Evolutionary conservation across 2,113 vertebrate species (phyloP), one percentile per base, ranked within the genome.

Genomic region (Pontoporia blainvillei): DNA sequence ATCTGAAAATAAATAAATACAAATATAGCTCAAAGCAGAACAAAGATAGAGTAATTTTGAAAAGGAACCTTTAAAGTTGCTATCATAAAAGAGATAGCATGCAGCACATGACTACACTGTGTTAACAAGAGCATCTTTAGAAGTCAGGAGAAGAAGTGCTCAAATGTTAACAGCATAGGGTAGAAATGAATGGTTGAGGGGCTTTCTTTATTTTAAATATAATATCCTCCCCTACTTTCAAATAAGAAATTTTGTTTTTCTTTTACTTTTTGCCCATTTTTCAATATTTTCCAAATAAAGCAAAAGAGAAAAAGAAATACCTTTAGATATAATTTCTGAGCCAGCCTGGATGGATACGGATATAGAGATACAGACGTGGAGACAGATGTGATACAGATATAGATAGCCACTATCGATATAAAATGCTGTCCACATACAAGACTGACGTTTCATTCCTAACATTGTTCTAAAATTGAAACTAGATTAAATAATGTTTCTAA

Each of bases 11-110:
- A 66, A 54, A n/a, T 2, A n/a, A 54, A 67, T 49, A 87, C 39
- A 62, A 81, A 86, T n/a, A 86, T 46, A 41, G 73, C 67, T 88
- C 36, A 91, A 84, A 95, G 66, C 62, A 92, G 72, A 91, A 44
- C 46, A 62, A 84, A 69, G 39, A 13, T 34, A 52, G 21, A 36
- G 6, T 49, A 71, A 44, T 14, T 67, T 61, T 61, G 23, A 71
- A 96, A 91, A 91, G 3, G 64, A 82, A 90, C 4, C 8, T 89
- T 69, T 36, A 57, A 94, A 69, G 41, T 64, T 71, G 31, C 34
- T 31, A 41, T 71, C 67, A 67, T 36, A 91, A 91, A 93, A 67
- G 78, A 81, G n/a, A n/a, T 0, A 57, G 64, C 10, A 71, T 17
- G 31, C 5, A 87, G 57, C 23, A 36, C 13, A 41, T 64, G 64